These are phyloP conservation scores for Myathropa florea DNA, from an alignment of 2,888 invertebrate species.

Conservation along the genomic window DNA sequence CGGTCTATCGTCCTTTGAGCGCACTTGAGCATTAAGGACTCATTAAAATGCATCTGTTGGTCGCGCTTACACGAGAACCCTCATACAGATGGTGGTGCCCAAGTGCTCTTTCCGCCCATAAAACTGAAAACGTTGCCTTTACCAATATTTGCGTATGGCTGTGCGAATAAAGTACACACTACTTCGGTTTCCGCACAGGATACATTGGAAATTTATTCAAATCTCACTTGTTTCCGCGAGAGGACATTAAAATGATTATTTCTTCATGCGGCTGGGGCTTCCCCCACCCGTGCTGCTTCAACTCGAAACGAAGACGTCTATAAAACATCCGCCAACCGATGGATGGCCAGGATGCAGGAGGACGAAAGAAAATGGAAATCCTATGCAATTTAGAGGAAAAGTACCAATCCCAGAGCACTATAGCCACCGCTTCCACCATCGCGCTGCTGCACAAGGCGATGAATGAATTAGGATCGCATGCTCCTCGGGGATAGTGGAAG, in stretches of 20 bases:
- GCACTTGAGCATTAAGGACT: neutral
- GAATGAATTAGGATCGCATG: slow-evolving; percentile 54
- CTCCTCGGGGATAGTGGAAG: slow-evolving; percentile 2
- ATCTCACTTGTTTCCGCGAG: slow-evolving; percentile 38
- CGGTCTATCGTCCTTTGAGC: neutral
- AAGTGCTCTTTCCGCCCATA: slow-evolving; percentile 8
- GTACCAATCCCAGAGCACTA: neutral
- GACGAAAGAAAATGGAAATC: slow-evolving; percentile 16
- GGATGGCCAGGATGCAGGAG: neutral
- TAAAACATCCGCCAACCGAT: slow-evolving; percentile 18
- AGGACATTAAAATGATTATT: slow-evolving; percentile 50
- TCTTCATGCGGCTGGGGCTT: slow-evolving; percentile 31
- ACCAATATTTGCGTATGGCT: slow-evolving; percentile 20
- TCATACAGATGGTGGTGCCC: neutral
- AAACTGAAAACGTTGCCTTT: slow-evolving; percentile 12
- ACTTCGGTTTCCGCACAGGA: slow-evolving; percentile 13
- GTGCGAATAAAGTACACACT: slow-evolving; percentile 35
- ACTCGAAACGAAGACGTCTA: slow-evolving; percentile 15
- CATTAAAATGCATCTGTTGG: slow-evolving; percentile 22
- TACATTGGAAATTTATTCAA: slow-evolving; percentile 57
- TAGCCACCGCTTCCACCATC: neutral
- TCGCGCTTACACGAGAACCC: neutral
- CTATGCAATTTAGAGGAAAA: slow-evolving; percentile 42
- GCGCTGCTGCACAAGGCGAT: slow-evolving; percentile 14
- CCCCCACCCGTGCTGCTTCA: slow-evolving; percentile 2